A percentile compares a stretch with the other conserved stretches of the same genome.
These are phyloP conservation scores for Micromys minutus DNA, from an alignment of 2,113 vertebrate species.

Conservation along the genomic window DNA sequence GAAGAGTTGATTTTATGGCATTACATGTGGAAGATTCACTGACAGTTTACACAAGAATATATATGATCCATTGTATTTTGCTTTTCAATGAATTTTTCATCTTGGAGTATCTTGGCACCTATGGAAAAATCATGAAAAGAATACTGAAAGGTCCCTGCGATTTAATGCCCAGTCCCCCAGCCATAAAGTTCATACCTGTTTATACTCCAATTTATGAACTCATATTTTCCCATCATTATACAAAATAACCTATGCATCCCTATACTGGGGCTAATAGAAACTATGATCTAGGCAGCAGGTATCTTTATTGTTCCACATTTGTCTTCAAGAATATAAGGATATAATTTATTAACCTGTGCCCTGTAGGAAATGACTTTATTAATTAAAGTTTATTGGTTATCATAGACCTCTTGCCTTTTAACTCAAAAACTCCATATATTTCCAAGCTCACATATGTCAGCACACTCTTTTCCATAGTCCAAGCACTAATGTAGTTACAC, in stretches of 20 bases:
- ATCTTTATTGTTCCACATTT: background rate
- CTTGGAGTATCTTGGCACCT: background rate
- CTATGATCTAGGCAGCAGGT: background rate
- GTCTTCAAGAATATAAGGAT: background rate
- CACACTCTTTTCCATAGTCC: background rate
- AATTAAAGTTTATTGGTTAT: background rate
- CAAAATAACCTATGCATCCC: too few relatives aligned
- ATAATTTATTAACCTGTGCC: background rate
- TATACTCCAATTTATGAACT: background rate
- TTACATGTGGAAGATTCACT: background rate
- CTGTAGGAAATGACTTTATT: background rate
- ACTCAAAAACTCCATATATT: background rate
- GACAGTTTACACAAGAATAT: background rate
- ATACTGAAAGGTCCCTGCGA: background rate
- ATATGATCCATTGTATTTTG: too few relatives aligned
- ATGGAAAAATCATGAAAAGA: background rate
- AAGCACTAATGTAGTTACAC: background rate
- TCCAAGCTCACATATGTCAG: background rate
- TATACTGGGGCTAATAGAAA: background rate
- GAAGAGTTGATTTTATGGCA: conserved; percentile 26
- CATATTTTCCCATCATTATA: too few relatives aligned
- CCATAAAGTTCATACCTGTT: background rate
- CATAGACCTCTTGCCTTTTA: background rate
- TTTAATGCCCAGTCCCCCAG: fast-evolving
- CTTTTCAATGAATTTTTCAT: background rate